Evolutionary conservation across 2,888 invertebrate species (phyloP), one percentile per base, ranked within the genome.

Genomic region (Zaprionus obscuricornis): DNA sequence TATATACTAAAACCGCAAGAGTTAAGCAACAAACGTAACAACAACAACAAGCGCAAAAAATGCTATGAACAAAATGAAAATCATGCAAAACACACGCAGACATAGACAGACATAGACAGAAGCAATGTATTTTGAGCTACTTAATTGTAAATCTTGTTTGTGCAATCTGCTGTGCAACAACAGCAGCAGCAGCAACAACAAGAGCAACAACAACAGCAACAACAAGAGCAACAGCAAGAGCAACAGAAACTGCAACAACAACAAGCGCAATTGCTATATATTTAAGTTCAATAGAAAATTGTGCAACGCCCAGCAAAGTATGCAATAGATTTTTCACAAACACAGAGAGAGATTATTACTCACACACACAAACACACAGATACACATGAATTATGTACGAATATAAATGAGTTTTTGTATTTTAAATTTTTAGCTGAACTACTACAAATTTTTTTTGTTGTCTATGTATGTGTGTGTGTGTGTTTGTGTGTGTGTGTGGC

Each of bases 1-100:
- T 74, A 78, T 84, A 84, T 74, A n/a, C n/a, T n/a, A 81, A 81
- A 72, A 66, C 51, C 50, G 36, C 46, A 54, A 60, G 43, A 37
- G 33, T 50, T 55, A 64, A 57, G 50, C 50, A 52, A 51, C 45
- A 42, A 29, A 4, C 7, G 22, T 36, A 50, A 33, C 46, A 55
- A 34, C 56, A 29, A 51, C 46, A 57, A 67, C 60, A 68, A 67
- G 63, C 63, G 52, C 46, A 55, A 67, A 13, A 52, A 59, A 65
- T 49, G 58, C 71, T 66, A 70, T 59, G 43, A 24, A 26, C 11
- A 37, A 27, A 36, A 34, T 2, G 1, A 17, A 13, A 22, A 13
- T 13, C 22, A 39, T 39, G 13, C 18, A 18, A 50, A 20, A 36
- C 20, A 58, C n/a, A 46, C 40, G 34, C 18, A 26, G 20, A 39